A percentile compares a stretch with the other conserved stretches of the same genome.
Evolutionary conservation across 1,140 invertebrate species (phyloP).

Genomic region (Vanessa tameamea): DNA sequence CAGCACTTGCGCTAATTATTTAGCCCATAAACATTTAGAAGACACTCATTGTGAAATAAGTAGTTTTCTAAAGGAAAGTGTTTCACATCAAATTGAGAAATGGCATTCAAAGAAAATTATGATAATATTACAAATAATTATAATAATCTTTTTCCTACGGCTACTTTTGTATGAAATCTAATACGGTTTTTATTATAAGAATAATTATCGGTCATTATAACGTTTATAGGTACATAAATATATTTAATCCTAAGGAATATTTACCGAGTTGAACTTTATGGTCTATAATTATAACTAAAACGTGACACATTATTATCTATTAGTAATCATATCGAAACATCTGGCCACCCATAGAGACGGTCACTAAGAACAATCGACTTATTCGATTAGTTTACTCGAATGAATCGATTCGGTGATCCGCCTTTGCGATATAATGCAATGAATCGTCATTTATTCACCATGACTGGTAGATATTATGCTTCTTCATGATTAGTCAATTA

Average conservation of each 20-base stretch:
- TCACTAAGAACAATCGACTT: slow-evolving; percentile 66
- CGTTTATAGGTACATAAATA: no score
- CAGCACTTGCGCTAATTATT: no score
- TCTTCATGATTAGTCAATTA: slow-evolving; percentile 63
- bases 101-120: no score
- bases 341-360: slow-evolving; percentile 62
- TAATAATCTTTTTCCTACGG: no score
- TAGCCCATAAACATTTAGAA: no score
- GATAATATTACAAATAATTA: no score
- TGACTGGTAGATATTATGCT: not conserved
- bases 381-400: slow-evolving; percentile 62
- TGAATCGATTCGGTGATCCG: slow-evolving; percentile 64
- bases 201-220: no score
- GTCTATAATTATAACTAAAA: slow-evolving; percentile 37
- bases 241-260: not conserved
- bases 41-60: no score
- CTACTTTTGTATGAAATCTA: no score
- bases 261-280: not conserved
- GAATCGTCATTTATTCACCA: slow-evolving; percentile 43
- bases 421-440: slow-evolving; percentile 64
- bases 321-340: slow-evolving; percentile 45
- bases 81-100: no score
- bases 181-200: no score
- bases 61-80: no score
- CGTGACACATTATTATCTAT: slow-evolving; percentile 58